These are phyloP conservation scores for Gila orcuttii DNA, from an alignment of 2,113 vertebrate genomes.

Conservation along the genomic window DNA sequence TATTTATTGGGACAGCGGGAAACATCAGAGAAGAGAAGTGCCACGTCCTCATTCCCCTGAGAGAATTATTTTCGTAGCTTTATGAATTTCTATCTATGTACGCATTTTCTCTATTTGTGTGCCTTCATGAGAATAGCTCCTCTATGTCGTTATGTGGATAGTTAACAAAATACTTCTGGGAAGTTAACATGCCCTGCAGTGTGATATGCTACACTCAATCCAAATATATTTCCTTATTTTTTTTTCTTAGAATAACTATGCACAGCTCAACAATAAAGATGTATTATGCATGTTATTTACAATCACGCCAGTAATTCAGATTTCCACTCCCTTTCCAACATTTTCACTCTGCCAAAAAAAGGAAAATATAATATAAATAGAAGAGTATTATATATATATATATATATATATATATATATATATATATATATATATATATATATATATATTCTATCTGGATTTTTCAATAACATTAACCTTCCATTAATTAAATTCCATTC, in stretches of 20 bases:
- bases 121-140: not conserved
- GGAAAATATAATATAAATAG: too few relatives aligned
- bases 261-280: not conserved
- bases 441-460: too few relatives aligned
- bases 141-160: not conserved
- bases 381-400: too few relatives aligned
- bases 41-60: not conserved
- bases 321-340: not conserved
- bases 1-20: constrained; percentile 27
- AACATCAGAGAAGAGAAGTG: constrained; percentile 24
- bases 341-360: not conserved
- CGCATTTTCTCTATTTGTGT: not conserved
- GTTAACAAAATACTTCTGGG: not conserved
- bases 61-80: not conserved
- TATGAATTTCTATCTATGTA: too few relatives aligned
- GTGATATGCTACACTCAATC: not conserved
- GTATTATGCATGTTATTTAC: not conserved
- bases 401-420: too few relatives aligned
- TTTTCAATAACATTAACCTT: too few relatives aligned
- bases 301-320: not conserved
- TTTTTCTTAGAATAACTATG: not conserved
- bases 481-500: too few relatives aligned
- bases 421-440: too few relatives aligned
- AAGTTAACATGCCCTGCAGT: not conserved
- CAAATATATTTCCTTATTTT: not conserved